Evolutionary conservation across 2,113 vertebrate genomes (phyloP).

Genomic region (Bungarus multicinctus): DNA sequence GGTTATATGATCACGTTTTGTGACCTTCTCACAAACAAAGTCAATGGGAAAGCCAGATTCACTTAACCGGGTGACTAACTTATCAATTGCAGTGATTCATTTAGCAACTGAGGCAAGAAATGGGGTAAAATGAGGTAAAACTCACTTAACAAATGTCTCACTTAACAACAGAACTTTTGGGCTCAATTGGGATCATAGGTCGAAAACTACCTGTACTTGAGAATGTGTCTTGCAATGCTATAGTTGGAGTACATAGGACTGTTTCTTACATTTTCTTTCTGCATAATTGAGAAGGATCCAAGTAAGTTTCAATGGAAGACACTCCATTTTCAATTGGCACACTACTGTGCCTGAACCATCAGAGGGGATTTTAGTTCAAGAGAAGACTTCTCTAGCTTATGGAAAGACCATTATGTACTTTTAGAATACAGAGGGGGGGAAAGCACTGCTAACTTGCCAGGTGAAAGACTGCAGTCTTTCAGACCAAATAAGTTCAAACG

Average conservation of each 20-base stretch:
- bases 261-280: not conserved
- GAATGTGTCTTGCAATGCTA: not conserved
- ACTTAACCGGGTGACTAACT: not conserved
- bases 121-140: not conserved
- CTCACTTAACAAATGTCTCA: not conserved
- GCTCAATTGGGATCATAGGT: not conserved
- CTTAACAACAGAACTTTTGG: not conserved
- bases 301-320: not conserved
- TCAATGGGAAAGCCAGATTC: not conserved
- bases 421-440: no score
- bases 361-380: not conserved
- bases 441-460: slow-evolving; percentile 45
- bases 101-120: not conserved
- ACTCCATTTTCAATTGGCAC: not conserved
- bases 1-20: not conserved
- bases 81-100: not conserved
- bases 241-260: not conserved
- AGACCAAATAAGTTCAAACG: fast-evolving
- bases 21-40: not conserved
- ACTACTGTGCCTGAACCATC: not conserved
- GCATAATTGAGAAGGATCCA: not conserved
- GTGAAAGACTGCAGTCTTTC: slow-evolving; percentile 1
- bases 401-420: not conserved
- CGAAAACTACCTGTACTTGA: not conserved
- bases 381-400: not conserved